Conservation (phyloP, 2,888 invertebrate species). For the Syritta pipiens region DNA sequence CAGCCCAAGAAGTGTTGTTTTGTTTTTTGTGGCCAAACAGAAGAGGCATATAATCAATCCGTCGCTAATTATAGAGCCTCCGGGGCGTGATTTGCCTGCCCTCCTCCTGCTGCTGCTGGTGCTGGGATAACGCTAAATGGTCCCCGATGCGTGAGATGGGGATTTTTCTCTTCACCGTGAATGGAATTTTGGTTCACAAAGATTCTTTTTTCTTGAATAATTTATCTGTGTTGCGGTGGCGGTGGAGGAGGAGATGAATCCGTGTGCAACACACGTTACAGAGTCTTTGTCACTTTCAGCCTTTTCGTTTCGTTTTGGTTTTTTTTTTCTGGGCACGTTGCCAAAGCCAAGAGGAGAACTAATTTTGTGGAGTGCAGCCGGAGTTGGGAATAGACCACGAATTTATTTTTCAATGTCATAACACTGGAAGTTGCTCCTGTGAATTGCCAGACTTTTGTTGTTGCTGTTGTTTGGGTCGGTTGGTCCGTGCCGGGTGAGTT, state of each 20-base stretch:
- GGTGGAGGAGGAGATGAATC: background rate
- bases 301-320: slow-evolving; percentile 11
- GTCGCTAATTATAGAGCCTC: slow-evolving; percentile 67
- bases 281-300: slow-evolving; percentile 30
- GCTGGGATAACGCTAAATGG: slow-evolving; percentile 50
- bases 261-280: slow-evolving; percentile 4
- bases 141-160: slow-evolving; percentile 45
- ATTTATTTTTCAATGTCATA: slow-evolving; percentile 63
- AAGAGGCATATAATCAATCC: slow-evolving; percentile 67
- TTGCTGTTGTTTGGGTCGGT: no score
- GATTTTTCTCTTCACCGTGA: slow-evolving; percentile 23
- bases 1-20: slow-evolving; percentile 10
- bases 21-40: slow-evolving; percentile 43
- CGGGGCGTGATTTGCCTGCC: slow-evolving; percentile 61
- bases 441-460: background rate
- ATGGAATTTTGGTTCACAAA: slow-evolving; percentile 33
- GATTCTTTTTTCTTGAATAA: slow-evolving; percentile 1
- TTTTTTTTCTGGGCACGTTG: slow-evolving; percentile 55
- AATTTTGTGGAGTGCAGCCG: slow-evolving; percentile 59
- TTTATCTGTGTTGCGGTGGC: slow-evolving; percentile 21
- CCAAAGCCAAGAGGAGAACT: slow-evolving; percentile 57
- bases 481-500: no score
- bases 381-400: slow-evolving; percentile 29
- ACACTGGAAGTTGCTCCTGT: slow-evolving; percentile 13
- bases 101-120: slow-evolving; percentile 20